Evolutionary conservation across 2,113 vertebrate species (phyloP), one percentile per base, ranked within the genome.

Genomic region (Stictonetta naevosa): DNA sequence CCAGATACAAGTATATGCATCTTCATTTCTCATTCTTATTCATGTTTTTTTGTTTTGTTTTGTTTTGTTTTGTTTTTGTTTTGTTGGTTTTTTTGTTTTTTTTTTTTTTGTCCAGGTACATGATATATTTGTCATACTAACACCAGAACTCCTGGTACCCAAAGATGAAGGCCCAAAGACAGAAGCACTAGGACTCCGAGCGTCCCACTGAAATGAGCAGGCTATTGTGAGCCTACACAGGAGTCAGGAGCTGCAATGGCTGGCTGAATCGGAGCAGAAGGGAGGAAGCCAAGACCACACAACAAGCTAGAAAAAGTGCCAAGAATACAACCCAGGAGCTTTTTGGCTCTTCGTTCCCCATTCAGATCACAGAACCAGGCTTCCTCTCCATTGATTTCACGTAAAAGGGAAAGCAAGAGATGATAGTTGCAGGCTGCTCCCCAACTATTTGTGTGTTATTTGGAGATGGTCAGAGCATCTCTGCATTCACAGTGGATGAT

Each of bases 261-360:
- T 86, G 90, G 71, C 36, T 89, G 77, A 79, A 62, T 8, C 7
- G 0, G 60, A 87, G 66, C 74, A 81, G 67, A 21, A 28, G 64
- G 20, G 33, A 83, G 36, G 56, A 87, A 77, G 38, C 46, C 88
- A 91, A 77, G 94, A 81, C 92, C 69, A 71, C 91, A 86, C 78
- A 90, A 46, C 4, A 19, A 93, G 82, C 42, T 73, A 38, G 34
- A 86, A 85, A 71, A 6, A 34, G 11, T 1, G 17, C 67, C 84
- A 88, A 66, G 72, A 91, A 80, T 26, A 90, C 90, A 91, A 69
- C 7, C 50, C 71, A 80, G 62, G 48, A 87, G 72, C 46, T 83
- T 83, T 88, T 58, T 62, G 84, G 53, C 62, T 83, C 55, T 69
- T 58, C 90, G 71, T 9, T 83, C 28, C 28, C 8, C 55, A n/a